phyloP scores from a whole-genome alignment of 2,888 invertebrate genomes.

The Muschampia plurimacula region DNA sequence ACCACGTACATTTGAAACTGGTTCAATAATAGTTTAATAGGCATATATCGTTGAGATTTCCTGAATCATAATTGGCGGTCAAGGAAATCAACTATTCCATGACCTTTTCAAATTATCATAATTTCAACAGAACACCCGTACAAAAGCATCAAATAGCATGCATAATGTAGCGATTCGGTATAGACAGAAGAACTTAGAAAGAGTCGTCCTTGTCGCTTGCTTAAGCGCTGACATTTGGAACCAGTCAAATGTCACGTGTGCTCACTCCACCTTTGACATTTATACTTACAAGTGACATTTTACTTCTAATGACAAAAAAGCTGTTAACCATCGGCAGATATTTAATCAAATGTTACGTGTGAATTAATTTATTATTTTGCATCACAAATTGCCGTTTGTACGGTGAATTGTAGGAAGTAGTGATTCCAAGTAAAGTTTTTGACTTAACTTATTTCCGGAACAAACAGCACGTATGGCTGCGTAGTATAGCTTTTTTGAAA shows the following conservation, averaged over 20 bases:
- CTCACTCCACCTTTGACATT: slow-evolving; percentile 81
- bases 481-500: slow-evolving; percentile 26
- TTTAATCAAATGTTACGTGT: slow-evolving; percentile 40
- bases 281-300: slow-evolving; percentile 72
- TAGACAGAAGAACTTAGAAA: slow-evolving; percentile 78
- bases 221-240: slow-evolving; percentile 82
- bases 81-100: slow-evolving; percentile 79
- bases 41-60: slow-evolving; percentile 55
- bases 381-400: slow-evolving; percentile 18
- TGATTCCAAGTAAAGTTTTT: slow-evolving; percentile 15
- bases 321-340: slow-evolving; percentile 47
- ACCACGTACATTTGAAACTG: slow-evolving; percentile 43
- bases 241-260: slow-evolving; percentile 83
- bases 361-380: slow-evolving; percentile 30
- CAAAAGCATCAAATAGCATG: slow-evolving; percentile 79
- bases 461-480: background rate
- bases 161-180: slow-evolving; percentile 73
- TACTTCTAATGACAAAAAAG: slow-evolving; percentile 63
- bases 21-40: slow-evolving; percentile 51
- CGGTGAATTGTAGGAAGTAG: slow-evolving; percentile 29
- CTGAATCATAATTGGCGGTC: slow-evolving; percentile 67
- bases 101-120: slow-evolving; percentile 76
- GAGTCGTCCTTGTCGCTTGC: slow-evolving; percentile 84
- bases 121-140: slow-evolving; percentile 73
- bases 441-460: slow-evolving; percentile 27